phyloP scores from a whole-genome alignment of 1,140 invertebrate genomes.

The Acromyrmex echinatior region DNA sequence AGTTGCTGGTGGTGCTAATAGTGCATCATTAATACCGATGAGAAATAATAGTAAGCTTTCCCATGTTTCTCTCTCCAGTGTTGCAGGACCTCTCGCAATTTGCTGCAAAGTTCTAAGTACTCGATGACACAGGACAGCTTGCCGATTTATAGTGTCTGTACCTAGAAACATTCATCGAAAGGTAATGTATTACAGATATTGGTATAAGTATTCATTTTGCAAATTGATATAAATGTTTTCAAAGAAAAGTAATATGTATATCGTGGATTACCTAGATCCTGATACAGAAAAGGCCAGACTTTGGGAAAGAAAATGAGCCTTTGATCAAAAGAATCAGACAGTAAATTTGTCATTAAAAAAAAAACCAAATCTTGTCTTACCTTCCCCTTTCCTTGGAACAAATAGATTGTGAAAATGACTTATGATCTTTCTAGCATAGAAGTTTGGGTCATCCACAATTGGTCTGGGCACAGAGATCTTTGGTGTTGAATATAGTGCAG shows the following conservation, averaged over 20 bases:
- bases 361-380: slow-evolving; percentile 85
- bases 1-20: slow-evolving; percentile 96
- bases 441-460: slow-evolving; percentile 95
- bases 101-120: slow-evolving; percentile 96
- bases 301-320: slow-evolving; percentile 85
- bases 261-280: slow-evolving; percentile 91
- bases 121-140: slow-evolving; percentile 98
- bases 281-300: slow-evolving; percentile 96
- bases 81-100: slow-evolving; percentile 93
- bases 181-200: slow-evolving; percentile 20
- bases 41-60: slow-evolving; percentile 95
- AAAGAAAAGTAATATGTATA: slow-evolving; percentile 7
- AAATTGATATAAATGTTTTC: neutral
- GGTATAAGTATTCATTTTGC: neutral
- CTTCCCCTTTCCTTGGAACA: slow-evolving; percentile 96
- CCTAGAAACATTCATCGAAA: slow-evolving; percentile 87
- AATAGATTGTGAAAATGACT: slow-evolving; percentile 98
- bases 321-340: slow-evolving; percentile 16
- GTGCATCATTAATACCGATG: slow-evolving; percentile 96
- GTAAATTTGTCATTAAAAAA: neutral
- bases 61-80: slow-evolving; percentile 96
- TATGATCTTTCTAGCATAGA: slow-evolving; percentile 96
- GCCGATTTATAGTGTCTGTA: slow-evolving; percentile 95
- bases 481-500: slow-evolving; percentile 93
- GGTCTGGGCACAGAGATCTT: slow-evolving; percentile 95